Percentiles rank a stretch among this genome's conserved stretches.
phyloP scores from a whole-genome alignment of 30 jellyfish, hydroid and myxozoan species.

The Nemopilema nomurai region DNA sequence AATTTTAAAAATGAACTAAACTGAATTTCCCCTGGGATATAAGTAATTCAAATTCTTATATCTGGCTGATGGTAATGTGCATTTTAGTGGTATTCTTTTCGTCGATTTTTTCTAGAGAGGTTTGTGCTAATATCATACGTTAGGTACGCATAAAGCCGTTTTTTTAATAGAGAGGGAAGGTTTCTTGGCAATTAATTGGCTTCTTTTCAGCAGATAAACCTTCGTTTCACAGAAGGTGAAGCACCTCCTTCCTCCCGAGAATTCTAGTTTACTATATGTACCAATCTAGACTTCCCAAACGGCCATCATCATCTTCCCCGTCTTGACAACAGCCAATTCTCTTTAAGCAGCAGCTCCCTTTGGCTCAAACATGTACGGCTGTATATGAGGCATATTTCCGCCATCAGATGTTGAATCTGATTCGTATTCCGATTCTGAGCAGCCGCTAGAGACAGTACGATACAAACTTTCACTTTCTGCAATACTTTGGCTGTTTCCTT shows the following conservation, averaged over 20 bases:
- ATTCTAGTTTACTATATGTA: conserved; percentile 13
- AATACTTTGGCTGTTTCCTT: neutral
- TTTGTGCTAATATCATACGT: neutral
- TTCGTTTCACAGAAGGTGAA: neutral
- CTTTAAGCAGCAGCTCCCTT: conserved; percentile 32
- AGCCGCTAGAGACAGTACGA: conserved; percentile 1
- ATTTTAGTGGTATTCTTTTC: conserved; percentile 6
- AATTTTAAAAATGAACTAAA: neutral
- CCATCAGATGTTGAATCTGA: conserved; percentile 37
- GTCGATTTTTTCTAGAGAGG: neutral
- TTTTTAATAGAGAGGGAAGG: neutral
- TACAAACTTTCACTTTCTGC: conserved; percentile 5
- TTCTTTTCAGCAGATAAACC: conserved; percentile 7
- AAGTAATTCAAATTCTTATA: conserved; percentile 10
- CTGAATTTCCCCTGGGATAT: conserved; percentile 10
- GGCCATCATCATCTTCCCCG: conserved; percentile 33
- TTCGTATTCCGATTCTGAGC: conserved; percentile 10
- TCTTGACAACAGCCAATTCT: conserved; percentile 38
- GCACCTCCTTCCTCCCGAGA: conserved; percentile 18
- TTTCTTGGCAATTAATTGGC: neutral
- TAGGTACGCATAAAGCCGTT: neutral
- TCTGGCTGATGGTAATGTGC: conserved; percentile 15
- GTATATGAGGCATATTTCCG: conserved; percentile 26
- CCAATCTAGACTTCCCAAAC: conserved; percentile 33
- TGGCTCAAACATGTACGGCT: conserved; percentile 47